Percentiles rank a stretch among this genome's conserved stretches.
phyloP scores from a whole-genome alignment of 2,113 vertebrate genomes.

The Dunckerocampus dactyliophorus region DNA sequence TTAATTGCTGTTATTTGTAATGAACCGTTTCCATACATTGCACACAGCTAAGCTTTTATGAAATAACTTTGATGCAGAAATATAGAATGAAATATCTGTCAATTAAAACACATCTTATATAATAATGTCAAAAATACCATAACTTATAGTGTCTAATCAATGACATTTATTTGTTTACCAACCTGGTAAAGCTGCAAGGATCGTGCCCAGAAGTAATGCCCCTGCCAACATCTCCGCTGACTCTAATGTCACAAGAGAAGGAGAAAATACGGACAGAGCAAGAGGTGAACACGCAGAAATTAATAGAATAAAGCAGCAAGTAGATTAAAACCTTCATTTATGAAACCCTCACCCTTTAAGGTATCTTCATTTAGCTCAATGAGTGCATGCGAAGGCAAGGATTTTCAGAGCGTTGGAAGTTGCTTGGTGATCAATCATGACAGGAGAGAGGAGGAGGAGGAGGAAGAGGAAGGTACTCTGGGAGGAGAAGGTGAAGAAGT shows the following conservation, averaged over 20 bases:
- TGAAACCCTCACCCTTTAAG: conserved; percentile 37
- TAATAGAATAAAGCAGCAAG: background rate
- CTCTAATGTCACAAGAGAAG: conserved; percentile 45
- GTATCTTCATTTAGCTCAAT: conserved; percentile 32
- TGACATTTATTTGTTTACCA: conserved; percentile 14
- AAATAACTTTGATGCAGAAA: conserved; percentile 5
- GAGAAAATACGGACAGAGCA: conserved; percentile 1
- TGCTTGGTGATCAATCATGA: conserved; percentile 22
- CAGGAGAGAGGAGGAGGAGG: conserved; percentile 10
- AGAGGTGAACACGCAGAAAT: conserved; percentile 12
- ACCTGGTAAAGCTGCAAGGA: conserved; percentile 67
- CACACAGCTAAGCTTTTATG: background rate
- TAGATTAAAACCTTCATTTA: background rate
- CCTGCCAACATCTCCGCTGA: conserved; percentile 71
- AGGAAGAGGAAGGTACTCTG: conserved; percentile 13
- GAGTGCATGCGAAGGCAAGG: conserved; percentile 28
- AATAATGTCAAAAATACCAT: background rate
- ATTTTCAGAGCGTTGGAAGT: conserved; percentile 24
- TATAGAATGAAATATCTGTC: background rate
- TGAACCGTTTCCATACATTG: background rate
- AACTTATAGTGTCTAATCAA: background rate
- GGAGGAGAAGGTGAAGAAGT: conserved; percentile 22
- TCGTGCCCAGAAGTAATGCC: conserved; percentile 55
- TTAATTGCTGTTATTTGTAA: background rate
- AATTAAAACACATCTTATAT: background rate